Evolutionary conservation across 2,888 invertebrate genomes (phyloP), one percentile per base, ranked within the genome.

Genomic region (Dynastes hyllus): DNA sequence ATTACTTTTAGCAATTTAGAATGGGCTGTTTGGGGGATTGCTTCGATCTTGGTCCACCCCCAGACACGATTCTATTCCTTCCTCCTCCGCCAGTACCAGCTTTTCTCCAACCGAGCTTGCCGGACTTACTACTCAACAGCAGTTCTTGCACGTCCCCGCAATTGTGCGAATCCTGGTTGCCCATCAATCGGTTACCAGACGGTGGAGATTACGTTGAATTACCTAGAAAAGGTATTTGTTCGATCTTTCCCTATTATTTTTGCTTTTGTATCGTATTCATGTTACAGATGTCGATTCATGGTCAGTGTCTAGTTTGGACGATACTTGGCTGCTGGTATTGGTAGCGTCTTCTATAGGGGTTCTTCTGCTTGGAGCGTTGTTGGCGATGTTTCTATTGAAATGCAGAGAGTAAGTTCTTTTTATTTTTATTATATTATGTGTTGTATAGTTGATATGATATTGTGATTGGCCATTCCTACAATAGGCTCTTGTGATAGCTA

Each of bases 81-180:
- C 96, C 96, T 6, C 96, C 96, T 61, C 96, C 96, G 0, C 96
- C 96, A 0, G 90, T 95, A 83, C 96, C 96, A 2, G 92, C 93
- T 0, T 96, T 95, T 89, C 90, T 96, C 77, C 91, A 91, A 82
- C 89, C 90, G 75, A 86, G 87, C 76, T 82, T 90, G 79, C 89
- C 90, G 8, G 87, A 88, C 81, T 82, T 87, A 32, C 82, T 87
- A 67, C 92, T 92, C 86, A 90, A 92, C 81, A 92, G 92, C 16
- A 93, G 93, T 53, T 92, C 93, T 0, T 94, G 94, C 86, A 91
- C 92, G 73, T 92, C 93, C 2, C 88, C 91, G n/a, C 90, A 91
- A 81, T 89, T 93, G 83, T 93, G 93, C 84, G 93, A 93, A 82
- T 91, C 92, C 1, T 91, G 92, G 27, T 81, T 89, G 0, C 80